Conservation (phyloP, 2,797 vertebrate species). For the Dipus sagitta region DNA sequence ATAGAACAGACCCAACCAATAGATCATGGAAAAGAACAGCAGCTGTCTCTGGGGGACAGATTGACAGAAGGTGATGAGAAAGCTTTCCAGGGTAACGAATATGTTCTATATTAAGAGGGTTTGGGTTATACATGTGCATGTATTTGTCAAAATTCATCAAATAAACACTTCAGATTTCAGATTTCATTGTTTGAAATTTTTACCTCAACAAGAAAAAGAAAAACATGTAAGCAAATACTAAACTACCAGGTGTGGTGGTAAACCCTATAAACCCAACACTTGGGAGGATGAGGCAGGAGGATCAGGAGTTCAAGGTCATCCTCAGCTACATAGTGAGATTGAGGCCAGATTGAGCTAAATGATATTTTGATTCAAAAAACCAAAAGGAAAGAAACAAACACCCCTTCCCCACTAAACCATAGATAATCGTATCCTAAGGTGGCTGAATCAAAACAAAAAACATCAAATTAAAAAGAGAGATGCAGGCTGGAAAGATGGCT, state of each 20-base stretch:
- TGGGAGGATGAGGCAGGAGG: background rate
- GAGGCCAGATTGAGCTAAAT: background rate
- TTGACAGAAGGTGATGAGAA: background rate
- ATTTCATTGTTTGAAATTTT: conserved; percentile 20
- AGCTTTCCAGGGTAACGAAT: background rate
- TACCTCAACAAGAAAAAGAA: conserved; percentile 48
- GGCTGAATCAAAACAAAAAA: background rate
- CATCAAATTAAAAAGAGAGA: background rate
- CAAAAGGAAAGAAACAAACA: background rate
- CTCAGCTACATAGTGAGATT: background rate
- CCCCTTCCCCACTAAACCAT: background rate
- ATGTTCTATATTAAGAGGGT: background rate
- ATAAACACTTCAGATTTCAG: background rate
- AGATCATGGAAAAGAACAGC: background rate
- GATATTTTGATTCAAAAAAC: background rate
- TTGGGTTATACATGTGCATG: background rate
- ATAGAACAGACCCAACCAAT: conserved; percentile 26
- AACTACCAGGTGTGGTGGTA: background rate
- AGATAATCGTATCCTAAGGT: background rate
- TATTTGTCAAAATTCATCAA: conserved; percentile 32
- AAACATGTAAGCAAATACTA: background rate
- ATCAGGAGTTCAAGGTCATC: background rate
- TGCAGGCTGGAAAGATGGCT: too few species aligned
- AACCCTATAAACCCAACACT: background rate
- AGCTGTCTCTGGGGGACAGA: background rate